phyloP scores from a whole-genome alignment of 2,113 vertebrate species.

The Rostratula benghalensis region DNA sequence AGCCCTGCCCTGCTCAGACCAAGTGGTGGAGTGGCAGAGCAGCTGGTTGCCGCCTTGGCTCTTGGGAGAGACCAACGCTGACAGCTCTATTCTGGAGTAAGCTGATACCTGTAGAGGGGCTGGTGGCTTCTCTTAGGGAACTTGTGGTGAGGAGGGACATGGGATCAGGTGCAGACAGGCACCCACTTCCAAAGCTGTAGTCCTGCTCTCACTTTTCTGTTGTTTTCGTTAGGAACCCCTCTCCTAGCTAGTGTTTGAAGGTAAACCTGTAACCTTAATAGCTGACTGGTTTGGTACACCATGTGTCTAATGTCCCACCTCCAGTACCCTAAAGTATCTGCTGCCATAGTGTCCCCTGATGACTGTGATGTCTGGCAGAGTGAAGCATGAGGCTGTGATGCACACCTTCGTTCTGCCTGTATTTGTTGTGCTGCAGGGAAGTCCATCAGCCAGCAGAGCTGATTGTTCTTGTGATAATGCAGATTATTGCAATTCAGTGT shows the following conservation, averaged over 20 bases:
- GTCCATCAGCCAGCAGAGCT: not conserved
- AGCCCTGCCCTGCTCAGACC: not conserved
- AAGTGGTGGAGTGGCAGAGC: not conserved
- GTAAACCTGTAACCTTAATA: not conserved
- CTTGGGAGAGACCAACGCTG: not conserved
- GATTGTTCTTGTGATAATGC: not conserved
- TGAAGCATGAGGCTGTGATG: accelerated
- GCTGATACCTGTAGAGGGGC: not conserved
- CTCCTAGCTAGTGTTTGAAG: not conserved
- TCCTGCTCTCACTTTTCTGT: not conserved
- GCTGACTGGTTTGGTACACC: not conserved
- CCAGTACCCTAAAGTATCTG: not conserved
- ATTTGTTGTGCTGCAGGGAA: not conserved
- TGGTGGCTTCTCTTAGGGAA: not conserved
- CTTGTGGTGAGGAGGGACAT: not conserved
- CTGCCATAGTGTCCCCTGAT: not conserved
- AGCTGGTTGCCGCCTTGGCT: not conserved
- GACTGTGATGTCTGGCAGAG: not conserved
- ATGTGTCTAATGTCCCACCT: accelerated
- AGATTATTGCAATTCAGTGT: not conserved
- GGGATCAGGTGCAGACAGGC: not conserved
- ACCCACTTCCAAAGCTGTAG: not conserved
- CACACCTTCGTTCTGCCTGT: not conserved
- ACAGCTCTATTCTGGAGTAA: not conserved
- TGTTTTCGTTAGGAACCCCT: not conserved